Conservation (phyloP, 2,113 vertebrate species). For the Sus scrofa region DNA sequence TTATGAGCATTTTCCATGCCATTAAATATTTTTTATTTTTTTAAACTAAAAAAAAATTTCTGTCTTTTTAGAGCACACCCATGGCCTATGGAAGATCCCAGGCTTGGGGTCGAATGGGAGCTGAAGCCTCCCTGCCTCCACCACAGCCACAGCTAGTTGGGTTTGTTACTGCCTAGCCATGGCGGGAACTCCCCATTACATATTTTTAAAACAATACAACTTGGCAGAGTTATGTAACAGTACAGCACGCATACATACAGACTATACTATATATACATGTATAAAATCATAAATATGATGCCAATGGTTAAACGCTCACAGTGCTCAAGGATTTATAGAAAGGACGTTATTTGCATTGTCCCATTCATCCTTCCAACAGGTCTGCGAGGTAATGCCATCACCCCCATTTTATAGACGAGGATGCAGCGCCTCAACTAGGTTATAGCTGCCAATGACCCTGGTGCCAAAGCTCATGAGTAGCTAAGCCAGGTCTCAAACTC, state of each 20-base stretch:
- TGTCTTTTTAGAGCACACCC: too few species aligned
- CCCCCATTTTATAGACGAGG: not conserved
- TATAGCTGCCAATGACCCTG: too few species aligned
- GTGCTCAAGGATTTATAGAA: not conserved
- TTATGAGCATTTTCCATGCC: not conserved
- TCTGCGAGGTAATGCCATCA: not conserved
- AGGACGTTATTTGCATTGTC: not conserved
- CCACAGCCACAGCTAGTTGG: too few species aligned
- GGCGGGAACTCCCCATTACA: not conserved
- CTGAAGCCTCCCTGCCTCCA: too few species aligned
- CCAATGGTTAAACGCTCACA: not conserved
- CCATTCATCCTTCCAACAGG: not conserved
- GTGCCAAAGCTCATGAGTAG: not conserved
- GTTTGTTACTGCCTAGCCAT: too few species aligned
- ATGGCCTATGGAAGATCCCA: too few species aligned
- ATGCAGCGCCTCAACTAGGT: not conserved
- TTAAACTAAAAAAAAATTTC: too few species aligned
- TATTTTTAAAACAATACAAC: not conserved
- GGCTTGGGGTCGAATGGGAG: too few species aligned
- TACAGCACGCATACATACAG: not conserved
- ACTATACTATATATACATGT: not conserved
- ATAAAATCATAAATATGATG: not conserved
- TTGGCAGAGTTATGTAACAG: not conserved
- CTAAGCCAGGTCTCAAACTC: not conserved
- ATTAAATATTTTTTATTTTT: not conserved